These are phyloP conservation scores for Melanotaenia nigrans DNA, from an alignment of 2,797 vertebrate species.

Conservation along the genomic window DNA sequence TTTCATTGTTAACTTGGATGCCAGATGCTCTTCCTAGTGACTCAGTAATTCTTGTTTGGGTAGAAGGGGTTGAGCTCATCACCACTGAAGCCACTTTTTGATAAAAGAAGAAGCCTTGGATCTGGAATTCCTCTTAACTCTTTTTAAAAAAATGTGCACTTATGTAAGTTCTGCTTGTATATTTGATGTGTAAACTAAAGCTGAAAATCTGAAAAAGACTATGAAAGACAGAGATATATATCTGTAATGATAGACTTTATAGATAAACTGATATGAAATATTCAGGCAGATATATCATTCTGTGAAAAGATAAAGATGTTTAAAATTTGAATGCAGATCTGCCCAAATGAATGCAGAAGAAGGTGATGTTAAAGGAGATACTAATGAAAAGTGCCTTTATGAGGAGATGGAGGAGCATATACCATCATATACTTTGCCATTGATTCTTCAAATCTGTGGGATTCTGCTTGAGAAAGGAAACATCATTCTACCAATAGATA, in stretches of 20 bases:
- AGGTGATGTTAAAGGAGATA: neutral
- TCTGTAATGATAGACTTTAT: neutral
- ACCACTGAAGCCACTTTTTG: neutral
- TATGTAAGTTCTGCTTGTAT: neutral
- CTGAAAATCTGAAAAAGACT: neutral
- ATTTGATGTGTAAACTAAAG: neutral
- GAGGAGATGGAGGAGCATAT: neutral
- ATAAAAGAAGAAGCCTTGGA: neutral
- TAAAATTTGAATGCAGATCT: neutral
- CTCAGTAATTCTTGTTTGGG: slow-evolving; percentile 4
- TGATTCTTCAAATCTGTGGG: neutral
- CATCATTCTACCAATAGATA: neutral
- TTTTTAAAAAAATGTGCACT: slow-evolving; percentile 11
- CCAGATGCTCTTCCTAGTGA: slow-evolving; percentile 60
- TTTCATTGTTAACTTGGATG: slow-evolving; percentile 66
- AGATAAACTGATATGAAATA: neutral
- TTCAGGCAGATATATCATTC: neutral
- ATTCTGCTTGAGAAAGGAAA: neutral
- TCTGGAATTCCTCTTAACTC: neutral
- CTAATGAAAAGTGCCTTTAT: neutral
- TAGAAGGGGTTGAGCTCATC: neutral
- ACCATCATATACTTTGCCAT: neutral
- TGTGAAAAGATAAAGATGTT: neutral
- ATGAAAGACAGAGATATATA: neutral
- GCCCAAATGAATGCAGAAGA: neutral